A percentile compares a stretch with the other conserved stretches of the same genome.
Evolutionary conservation across 2,113 vertebrate genomes (phyloP).

Genomic region (Nycticryphes semicollaris): DNA sequence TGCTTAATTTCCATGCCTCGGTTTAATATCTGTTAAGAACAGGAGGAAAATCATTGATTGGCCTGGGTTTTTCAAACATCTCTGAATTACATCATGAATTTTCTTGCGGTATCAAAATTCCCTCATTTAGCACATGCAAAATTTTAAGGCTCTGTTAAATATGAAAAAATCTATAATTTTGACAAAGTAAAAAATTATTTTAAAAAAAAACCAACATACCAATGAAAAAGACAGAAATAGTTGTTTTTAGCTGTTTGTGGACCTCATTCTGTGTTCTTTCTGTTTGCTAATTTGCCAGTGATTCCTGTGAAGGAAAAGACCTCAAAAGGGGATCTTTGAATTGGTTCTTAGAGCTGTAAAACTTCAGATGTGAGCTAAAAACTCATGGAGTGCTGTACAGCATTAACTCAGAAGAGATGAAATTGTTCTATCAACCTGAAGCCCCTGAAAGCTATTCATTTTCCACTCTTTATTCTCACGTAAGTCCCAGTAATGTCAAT

Average conservation of each 20-base stretch:
- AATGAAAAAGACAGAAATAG: background rate
- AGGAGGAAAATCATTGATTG: background rate
- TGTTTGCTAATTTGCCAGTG: background rate
- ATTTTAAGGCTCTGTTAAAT: background rate
- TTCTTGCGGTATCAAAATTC: background rate
- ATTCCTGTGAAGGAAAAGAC: background rate
- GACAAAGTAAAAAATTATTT: background rate
- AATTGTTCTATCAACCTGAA: conserved; percentile 48
- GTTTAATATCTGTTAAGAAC: background rate
- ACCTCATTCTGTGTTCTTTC: background rate
- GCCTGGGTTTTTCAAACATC: background rate
- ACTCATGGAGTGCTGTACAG: conserved; percentile 44
- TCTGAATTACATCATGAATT: background rate
- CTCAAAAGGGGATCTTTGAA: background rate
- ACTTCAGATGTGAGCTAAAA: conserved; percentile 64
- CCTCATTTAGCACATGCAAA: background rate
- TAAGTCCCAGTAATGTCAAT: conserved; percentile 9
- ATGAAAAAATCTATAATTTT: background rate
- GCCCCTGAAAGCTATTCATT: conserved; percentile 32
- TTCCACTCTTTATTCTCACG: conserved; percentile 16
- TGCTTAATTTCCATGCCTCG: background rate
- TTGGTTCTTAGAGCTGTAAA: conserved; percentile 47
- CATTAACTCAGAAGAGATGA: conserved; percentile 53
- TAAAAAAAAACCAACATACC: background rate
- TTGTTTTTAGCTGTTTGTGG: background rate